Evolutionary conservation across 1,140 invertebrate genomes (phyloP).

Genomic region (Spodoptera litura): DNA sequence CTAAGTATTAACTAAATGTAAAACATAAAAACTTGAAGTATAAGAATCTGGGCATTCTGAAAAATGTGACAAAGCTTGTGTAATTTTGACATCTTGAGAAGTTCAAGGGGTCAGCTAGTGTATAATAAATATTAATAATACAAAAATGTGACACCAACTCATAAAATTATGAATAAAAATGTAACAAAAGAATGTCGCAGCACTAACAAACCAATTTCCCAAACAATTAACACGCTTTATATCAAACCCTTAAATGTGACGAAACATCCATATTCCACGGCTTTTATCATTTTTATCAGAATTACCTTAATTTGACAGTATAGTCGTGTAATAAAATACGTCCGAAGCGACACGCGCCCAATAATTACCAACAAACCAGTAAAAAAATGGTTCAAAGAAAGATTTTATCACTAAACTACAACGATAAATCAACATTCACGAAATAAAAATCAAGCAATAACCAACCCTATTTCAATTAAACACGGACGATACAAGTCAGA

Average conservation of each 20-base stretch:
- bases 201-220: slow-evolving; percentile 21
- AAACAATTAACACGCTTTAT: slow-evolving; percentile 25
- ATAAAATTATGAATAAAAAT: background rate
- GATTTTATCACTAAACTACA: slow-evolving; percentile 63
- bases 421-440: slow-evolving; percentile 47
- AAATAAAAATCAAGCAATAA: slow-evolving; percentile 14
- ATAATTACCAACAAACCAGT: slow-evolving; percentile 67
- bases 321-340: slow-evolving; percentile 55
- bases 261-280: slow-evolving; percentile 35
- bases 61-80: too few relatives aligned
- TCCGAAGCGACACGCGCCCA: slow-evolving; percentile 54
- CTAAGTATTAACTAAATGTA: too few relatives aligned
- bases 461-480: background rate
- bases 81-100: too few relatives aligned
- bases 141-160: background rate
- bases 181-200: background rate
- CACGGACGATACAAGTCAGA: slow-evolving; percentile 42
- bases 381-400: slow-evolving; percentile 63
- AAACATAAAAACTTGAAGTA: too few relatives aligned
- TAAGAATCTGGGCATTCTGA: too few relatives aligned
- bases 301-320: slow-evolving; percentile 59
- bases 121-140: too few relatives aligned
- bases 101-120: too few relatives aligned
- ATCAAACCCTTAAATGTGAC: slow-evolving; percentile 33
- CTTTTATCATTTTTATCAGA: slow-evolving; percentile 48